Evolutionary conservation across 1,140 invertebrate species (phyloP).

Genomic region (Harpegnathos saltator): DNA sequence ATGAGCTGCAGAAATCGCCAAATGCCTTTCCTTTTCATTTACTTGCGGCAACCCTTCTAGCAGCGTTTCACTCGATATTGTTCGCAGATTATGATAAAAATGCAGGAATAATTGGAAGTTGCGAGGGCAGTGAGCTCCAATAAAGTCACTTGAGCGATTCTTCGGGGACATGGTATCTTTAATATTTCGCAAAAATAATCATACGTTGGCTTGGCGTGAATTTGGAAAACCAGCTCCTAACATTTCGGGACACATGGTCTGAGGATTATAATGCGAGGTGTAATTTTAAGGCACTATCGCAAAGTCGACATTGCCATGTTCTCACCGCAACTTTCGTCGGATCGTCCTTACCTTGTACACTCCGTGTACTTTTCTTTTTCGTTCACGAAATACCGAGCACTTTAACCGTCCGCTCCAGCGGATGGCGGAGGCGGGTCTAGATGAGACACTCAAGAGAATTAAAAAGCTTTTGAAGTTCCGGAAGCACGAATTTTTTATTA

Average conservation of each 20-base stretch:
- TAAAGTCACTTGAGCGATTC: no score
- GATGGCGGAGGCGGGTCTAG: slow-evolving; percentile 19
- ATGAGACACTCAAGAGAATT: slow-evolving; percentile 67
- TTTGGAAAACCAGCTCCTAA: no score
- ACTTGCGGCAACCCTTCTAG: no score
- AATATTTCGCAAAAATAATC: no score
- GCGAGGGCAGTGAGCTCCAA: background rate
- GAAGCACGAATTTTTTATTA: slow-evolving; percentile 67
- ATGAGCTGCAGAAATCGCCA: background rate
- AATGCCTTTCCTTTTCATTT: no score
- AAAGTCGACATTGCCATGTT: slow-evolving; percentile 31
- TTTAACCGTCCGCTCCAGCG: background rate
- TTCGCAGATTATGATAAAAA: background rate
- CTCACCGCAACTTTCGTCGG: slow-evolving; percentile 37
- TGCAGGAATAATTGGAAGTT: background rate
- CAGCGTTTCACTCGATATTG: background rate
- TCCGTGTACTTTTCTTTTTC: slow-evolving; percentile 48
- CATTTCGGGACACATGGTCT: no score
- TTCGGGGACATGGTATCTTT: no score
- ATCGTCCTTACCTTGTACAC: slow-evolving; percentile 52
- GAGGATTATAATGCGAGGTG: background rate
- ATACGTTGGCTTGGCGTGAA: no score
- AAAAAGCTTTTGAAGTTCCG: slow-evolving; percentile 74
- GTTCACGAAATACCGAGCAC: slow-evolving; percentile 48
- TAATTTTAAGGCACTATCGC: background rate